These are phyloP conservation scores for Botia almorhae DNA, from an alignment of 2,797 vertebrate species.

Conservation along the genomic window DNA sequence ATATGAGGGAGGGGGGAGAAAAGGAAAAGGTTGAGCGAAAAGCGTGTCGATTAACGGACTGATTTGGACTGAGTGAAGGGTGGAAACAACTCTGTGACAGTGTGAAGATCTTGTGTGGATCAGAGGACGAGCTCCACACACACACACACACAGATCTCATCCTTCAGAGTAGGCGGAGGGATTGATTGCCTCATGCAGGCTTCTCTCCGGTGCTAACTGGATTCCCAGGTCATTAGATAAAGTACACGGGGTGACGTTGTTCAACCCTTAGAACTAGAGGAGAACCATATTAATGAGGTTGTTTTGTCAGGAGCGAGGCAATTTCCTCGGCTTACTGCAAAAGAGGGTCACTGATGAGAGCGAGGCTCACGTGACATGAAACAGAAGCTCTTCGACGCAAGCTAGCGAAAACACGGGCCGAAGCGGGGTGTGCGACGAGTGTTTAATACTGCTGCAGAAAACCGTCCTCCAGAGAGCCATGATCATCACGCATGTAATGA, in stretches of 20 bases:
- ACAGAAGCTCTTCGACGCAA: conserved; percentile 24
- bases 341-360: conserved; percentile 46
- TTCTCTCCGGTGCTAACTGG: conserved; percentile 76
- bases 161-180: conserved; percentile 51
- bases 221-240: conserved; percentile 81
- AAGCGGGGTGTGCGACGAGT: conserved; percentile 14
- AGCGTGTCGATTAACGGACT: conserved; percentile 47
- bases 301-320: conserved; percentile 70
- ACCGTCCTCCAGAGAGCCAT: conserved; percentile 48
- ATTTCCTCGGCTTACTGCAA: conserved; percentile 61
- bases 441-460: conserved; percentile 35
- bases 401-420: conserved; percentile 22
- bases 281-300: conserved; percentile 71
- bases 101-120: conserved; percentile 27
- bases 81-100: conserved; percentile 14
- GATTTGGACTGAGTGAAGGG: conserved; percentile 29
- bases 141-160: conserved; percentile 36
- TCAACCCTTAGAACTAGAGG: conserved; percentile 55
- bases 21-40: conserved; percentile 48
- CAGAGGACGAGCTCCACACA: neutral
- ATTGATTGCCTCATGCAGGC: conserved; percentile 72
- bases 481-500: conserved; percentile 56
- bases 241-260: conserved; percentile 72
- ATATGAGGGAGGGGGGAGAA: conserved; percentile 7
- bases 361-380: conserved; percentile 19